A percentile compares a stretch with the other conserved stretches of the same genome.
Evolutionary conservation across 2,797 vertebrate genomes (phyloP).

Genomic region (Hippopotamyrus pictus): DNA sequence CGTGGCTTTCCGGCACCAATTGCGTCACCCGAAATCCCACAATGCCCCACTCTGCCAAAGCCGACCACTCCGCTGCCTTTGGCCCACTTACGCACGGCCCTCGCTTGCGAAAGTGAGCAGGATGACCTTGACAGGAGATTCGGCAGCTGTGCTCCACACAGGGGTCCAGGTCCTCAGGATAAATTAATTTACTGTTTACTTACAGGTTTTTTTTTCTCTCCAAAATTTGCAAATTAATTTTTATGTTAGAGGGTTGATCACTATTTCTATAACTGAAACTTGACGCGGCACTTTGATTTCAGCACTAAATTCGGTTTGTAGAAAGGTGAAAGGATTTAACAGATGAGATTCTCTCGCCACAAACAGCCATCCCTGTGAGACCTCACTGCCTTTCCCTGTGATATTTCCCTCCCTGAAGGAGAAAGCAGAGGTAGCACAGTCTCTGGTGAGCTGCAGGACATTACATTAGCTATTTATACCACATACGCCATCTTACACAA

Average conservation of each 20-base stretch:
- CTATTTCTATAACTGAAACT: not conserved
- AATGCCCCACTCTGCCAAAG: not conserved
- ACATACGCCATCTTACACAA: not conserved
- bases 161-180: not conserved
- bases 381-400: not conserved
- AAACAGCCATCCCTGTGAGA: not conserved
- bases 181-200: not conserved
- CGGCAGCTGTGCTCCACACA: not conserved
- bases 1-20: not conserved
- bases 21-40: not conserved
- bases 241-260: not conserved
- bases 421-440: not conserved
- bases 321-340: not conserved
- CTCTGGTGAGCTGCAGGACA: not conserved
- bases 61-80: not conserved
- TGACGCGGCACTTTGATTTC: not conserved
- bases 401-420: not conserved
- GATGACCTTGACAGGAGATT: not conserved
- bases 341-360: not conserved
- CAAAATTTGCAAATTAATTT: slow-evolving; percentile 3
- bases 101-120: not conserved
- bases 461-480: not conserved
- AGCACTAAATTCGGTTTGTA: not conserved
- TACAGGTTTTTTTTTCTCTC: not conserved
- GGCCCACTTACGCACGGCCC: not conserved